Percentiles rank a stretch among this genome's conserved stretches.
These are phyloP conservation scores for Acanthaster planci DNA, from an alignment of 35 echinoderm and acorn worm species.

Conservation along the genomic window DNA sequence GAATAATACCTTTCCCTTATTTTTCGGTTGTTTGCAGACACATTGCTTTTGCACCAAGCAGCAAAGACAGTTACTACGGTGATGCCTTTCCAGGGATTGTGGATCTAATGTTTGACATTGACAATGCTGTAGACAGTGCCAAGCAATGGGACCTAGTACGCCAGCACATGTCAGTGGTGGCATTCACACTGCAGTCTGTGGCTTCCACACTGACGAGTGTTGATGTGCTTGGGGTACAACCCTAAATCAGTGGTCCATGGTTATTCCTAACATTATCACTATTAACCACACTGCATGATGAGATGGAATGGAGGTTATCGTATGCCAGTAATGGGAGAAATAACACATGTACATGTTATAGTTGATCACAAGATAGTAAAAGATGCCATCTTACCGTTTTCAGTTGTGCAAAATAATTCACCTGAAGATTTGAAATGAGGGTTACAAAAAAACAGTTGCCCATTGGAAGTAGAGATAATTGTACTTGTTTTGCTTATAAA, in stretches of 20 bases:
- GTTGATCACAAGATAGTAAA: no score
- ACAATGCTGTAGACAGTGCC: constrained; percentile 49
- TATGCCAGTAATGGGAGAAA: no score
- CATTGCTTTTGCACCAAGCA: constrained; percentile 91
- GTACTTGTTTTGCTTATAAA: no score
- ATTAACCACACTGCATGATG: no score
- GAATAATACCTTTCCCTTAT: background rate
- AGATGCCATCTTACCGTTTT: no score
- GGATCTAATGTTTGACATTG: constrained; percentile 87
- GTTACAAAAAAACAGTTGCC: no score
- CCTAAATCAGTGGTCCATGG: background rate
- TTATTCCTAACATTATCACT: no score
- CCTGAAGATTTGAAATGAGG: no score
- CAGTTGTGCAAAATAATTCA: no score
- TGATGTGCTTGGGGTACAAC: constrained; percentile 33
- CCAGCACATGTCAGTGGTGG: constrained; percentile 84
- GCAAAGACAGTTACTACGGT: constrained; percentile 70
- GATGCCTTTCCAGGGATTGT: constrained; percentile 82
- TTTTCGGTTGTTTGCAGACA: constrained; percentile 64
- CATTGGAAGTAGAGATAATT: no score
- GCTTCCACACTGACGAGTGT: constrained; percentile 79
- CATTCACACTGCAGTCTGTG: constrained; percentile 79
- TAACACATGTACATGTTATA: no score
- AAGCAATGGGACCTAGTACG: constrained; percentile 66
- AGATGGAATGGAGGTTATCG: no score